Conservation (phyloP, 2,888 invertebrate species). For the Erynnis tages region DNA sequence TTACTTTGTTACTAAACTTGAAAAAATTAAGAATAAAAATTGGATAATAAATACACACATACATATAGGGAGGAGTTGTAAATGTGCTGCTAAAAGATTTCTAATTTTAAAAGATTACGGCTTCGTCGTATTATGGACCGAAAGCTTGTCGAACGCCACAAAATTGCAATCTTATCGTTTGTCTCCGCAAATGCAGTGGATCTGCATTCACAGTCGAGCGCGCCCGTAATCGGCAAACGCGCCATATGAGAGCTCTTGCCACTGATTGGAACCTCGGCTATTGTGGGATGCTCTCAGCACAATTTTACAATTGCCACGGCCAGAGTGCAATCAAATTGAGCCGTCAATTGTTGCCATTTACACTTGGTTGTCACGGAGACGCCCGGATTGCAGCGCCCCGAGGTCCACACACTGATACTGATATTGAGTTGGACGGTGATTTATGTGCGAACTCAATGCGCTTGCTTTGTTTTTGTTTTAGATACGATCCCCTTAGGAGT, state of each 20-base stretch:
- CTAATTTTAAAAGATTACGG: too few species aligned
- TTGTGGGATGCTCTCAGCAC: slow-evolving; percentile 21
- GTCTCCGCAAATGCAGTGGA: slow-evolving; percentile 1
- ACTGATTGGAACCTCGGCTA: slow-evolving; percentile 22
- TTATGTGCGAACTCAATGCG: neutral
- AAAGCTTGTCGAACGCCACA: too few species aligned
- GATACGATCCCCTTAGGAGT: too few species aligned
- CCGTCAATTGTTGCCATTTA: slow-evolving; percentile 13
- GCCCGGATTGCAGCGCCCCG: neutral
- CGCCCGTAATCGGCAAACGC: slow-evolving; percentile 17
- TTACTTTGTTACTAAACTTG: too few species aligned
- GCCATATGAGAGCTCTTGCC: slow-evolving; percentile 18
- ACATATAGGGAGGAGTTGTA: too few species aligned
- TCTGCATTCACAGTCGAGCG: slow-evolving; percentile 9
- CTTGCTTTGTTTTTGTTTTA: too few species aligned
- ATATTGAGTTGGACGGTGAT: neutral
- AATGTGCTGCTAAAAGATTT: too few species aligned
- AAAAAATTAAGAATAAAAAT: too few species aligned
- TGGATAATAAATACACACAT: too few species aligned
- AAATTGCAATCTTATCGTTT: neutral
- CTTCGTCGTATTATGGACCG: too few species aligned
- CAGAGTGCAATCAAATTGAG: slow-evolving; percentile 23
- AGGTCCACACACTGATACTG: too few species aligned
- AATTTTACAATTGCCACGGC: slow-evolving; percentile 25
- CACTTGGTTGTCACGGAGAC: slow-evolving; percentile 22